Evolutionary conservation across 2,888 invertebrate species (phyloP).

Genomic region (Fragum sueziense): DNA sequence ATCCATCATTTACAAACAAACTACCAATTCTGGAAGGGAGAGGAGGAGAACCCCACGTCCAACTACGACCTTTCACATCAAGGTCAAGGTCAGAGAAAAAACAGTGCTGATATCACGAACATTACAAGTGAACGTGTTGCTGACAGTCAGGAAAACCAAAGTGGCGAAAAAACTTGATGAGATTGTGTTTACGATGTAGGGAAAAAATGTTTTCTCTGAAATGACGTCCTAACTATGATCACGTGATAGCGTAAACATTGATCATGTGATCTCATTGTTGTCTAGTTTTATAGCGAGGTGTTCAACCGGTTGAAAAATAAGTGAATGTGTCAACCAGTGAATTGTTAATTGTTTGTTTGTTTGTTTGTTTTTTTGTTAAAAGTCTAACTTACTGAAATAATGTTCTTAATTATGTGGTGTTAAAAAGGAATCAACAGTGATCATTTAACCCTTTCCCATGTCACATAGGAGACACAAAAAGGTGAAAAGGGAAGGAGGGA

Average conservation of each 20-base stretch:
- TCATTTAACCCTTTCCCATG: too few relatives aligned
- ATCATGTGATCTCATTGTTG: slow-evolving; percentile 53
- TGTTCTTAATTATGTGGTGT: too few relatives aligned
- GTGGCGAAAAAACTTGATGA: slow-evolving; percentile 46
- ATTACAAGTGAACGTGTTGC: slow-evolving; percentile 11
- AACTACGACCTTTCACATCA: slow-evolving; percentile 45
- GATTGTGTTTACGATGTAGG: background rate
- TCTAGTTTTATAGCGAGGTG: slow-evolving; percentile 5
- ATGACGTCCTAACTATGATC: slow-evolving; percentile 25
- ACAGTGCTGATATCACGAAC: slow-evolving; percentile 10
- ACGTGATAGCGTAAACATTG: slow-evolving; percentile 35
- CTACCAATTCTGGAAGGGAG: slow-evolving; percentile 94
- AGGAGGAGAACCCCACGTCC: slow-evolving; percentile 62
- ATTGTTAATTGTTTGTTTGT: too few relatives aligned
- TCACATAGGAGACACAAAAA: too few relatives aligned
- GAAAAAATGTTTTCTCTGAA: background rate
- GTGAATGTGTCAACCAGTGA: too few relatives aligned
- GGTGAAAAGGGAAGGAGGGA: too few relatives aligned
- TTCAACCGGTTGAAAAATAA: background rate
- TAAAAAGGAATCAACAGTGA: too few relatives aligned
- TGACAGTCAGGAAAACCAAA: slow-evolving; percentile 30
- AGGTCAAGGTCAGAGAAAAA: slow-evolving; percentile 5
- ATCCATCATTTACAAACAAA: slow-evolving; percentile 92
- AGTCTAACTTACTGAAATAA: too few relatives aligned
- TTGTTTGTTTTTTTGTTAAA: too few relatives aligned